Base-by-base conservation (phyloP, 2,797 vertebrate genomes). In the Odontamblyopus lacepedii region DNA sequence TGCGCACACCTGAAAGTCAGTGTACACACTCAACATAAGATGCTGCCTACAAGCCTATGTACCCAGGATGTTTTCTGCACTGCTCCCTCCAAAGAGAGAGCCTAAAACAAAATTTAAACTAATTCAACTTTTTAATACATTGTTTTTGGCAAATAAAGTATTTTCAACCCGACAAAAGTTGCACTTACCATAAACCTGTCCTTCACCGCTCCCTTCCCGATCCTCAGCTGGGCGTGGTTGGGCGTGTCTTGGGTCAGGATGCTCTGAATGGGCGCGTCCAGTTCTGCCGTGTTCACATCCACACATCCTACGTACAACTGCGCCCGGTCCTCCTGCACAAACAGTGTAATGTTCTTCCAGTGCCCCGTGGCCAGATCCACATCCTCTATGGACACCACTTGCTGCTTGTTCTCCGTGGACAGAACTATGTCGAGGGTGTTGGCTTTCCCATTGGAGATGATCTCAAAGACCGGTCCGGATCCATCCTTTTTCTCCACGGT, bases 291-390 rank as follows among this genome's bases (percentile, higher is more conserved):
- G 67, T 96, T 95, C 91, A 99, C 94, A 88, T 96, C 96, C 70
- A 98, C 97, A 69, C 98, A 99, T 38, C 96, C 98, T 1, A 98
- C 95, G 30, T 94, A 97, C 1, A 99, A 94, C 75, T 98, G 95
- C 26, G 95, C 97, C 3, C 94, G 89, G 78, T 99, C 97, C 55
- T 99, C 97, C 85, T 99, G 96, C 63, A 99, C 93, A 69, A 99
- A 98, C 78, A 99, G 93, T 2, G 96, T 98, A 92, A 99, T 95
- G 83, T 97, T 98, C 93, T 94, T 97, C 98, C 98, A 99, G 19
- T 96, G 95, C 48, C 96, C 96, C 0, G 92, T 96, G 56, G 97
- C 96, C 85, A 99, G 85, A 50, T 93, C 86, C 0, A 95, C 95
- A 19, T 99, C 97, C 44, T 98, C 96, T 32, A 99, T 95, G 0